phyloP scores from a whole-genome alignment of 2,797 vertebrate genomes.

The Ctenopoma kingsleyae region DNA sequence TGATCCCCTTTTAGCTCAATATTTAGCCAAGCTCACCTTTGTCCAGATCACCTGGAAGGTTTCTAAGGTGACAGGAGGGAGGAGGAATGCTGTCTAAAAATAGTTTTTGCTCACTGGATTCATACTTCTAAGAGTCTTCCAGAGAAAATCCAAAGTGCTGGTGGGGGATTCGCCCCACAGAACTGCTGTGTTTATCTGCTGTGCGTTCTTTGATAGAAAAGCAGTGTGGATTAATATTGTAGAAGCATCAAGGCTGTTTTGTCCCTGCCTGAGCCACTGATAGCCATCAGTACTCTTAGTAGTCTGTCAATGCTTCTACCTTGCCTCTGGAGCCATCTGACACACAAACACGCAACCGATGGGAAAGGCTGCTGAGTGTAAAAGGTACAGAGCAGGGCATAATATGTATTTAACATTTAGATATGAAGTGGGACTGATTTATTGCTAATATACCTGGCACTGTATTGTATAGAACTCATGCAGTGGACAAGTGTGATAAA shows the following conservation, averaged over 20 bases:
- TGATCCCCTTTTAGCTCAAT: constrained; percentile 48
- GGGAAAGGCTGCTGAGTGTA: constrained; percentile 8
- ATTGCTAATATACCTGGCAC: no score
- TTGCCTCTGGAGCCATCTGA: constrained; percentile 35
- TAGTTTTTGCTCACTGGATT: constrained; percentile 29
- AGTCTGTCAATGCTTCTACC: constrained; percentile 36
- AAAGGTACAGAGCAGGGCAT: background rate
- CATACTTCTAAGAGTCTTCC: constrained; percentile 42
- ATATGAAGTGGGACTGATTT: no score
- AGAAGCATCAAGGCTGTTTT: constrained; percentile 48
- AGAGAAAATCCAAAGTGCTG: constrained; percentile 26
- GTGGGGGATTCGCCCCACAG: background rate
- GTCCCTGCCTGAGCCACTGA: constrained; percentile 38
- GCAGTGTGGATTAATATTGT: constrained; percentile 45
- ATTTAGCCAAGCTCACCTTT: constrained; percentile 55
- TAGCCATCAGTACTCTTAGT: constrained; percentile 39
- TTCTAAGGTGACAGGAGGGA: constrained; percentile 15
- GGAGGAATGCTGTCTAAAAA: constrained; percentile 39
- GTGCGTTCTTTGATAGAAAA: constrained; percentile 43
- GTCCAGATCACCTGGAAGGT: constrained; percentile 46
- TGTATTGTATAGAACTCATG: no score
- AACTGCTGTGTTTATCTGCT: constrained; percentile 36
- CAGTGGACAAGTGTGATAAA: no score
- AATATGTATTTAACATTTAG: no score
- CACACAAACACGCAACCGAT: constrained; percentile 9